Evolutionary conservation across 2,888 invertebrate species (phyloP), one percentile per base, ranked within the genome.

Genomic region (Callyntrura sp.): DNA sequence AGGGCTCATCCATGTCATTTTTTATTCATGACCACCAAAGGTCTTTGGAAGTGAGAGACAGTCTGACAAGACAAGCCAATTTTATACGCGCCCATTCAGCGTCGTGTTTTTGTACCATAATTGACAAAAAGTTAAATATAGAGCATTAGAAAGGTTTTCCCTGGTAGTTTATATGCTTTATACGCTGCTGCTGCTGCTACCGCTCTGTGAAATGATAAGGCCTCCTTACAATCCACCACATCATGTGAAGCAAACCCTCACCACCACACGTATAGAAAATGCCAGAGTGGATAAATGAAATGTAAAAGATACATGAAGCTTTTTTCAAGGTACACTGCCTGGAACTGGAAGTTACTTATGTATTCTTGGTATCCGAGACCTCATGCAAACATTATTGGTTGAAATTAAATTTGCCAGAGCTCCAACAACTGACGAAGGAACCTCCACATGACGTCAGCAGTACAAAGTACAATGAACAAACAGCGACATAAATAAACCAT

Each of bases 371-470:
- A 55, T 55, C 17, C 55, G 4, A 55, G 25, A 82, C 82, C 55
- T 82, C 82, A 82, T 82, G 82, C 82, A 82, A 82, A 81, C 28
- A 60, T 81, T 82, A 82, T 82, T 20, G 57, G 62, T 23, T 62
- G 5, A 79, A 79, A 79, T 79, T 57, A 79, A 79, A 57, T 79
- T 79, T 55, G 55, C 55, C 79, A 48, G 20, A 20, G 45, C 14
- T 73, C 35, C 43, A 17, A 73, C 73, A n/a, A 55, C 14, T 14
- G n/a, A 17, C 20, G 25, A 48, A 25, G 79, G 48, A 60, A n/a
- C 79, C 23, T n/a, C 6, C 35, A 60, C n/a, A 57, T 60, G 79
- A 60, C 60, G 79, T 60, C 79, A 60, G 12, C 79, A 60, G n/a
- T n/a, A n/a, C n/a, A n/a, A n/a, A 23, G 17, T n/a, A 48, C 48